These are phyloP conservation scores for Anguilla rostrata DNA, from an alignment of 2,113 vertebrate species.

Conservation along the genomic window DNA sequence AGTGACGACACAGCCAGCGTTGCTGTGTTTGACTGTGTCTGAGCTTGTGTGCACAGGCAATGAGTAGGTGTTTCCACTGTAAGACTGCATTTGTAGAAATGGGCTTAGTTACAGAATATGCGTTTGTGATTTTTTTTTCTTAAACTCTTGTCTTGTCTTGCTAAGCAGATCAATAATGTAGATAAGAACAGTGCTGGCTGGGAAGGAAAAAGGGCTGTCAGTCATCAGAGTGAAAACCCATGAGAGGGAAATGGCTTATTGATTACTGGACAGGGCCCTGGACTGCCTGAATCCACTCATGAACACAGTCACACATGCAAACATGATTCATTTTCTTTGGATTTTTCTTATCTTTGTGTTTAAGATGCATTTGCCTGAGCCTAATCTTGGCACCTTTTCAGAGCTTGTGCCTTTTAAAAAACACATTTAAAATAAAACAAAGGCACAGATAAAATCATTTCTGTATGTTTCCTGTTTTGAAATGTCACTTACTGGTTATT, in stretches of 20 bases:
- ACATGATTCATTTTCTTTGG: not conserved
- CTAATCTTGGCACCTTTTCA: no score
- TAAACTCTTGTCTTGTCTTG: not conserved
- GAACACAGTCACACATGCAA: not conserved
- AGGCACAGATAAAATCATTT: no score
- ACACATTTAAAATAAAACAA: no score
- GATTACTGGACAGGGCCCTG: not conserved
- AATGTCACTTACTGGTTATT: no score
- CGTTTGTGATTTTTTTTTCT: not conserved
- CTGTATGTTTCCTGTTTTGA: no score
- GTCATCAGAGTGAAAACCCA: not conserved
- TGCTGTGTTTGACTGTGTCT: not conserved
- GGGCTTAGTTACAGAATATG: not conserved
- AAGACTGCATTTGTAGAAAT: not conserved
- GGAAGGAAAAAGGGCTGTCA: not conserved
- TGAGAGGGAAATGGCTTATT: slow-evolving; percentile 3
- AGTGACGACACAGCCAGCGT: not conserved
- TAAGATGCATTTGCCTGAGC: not conserved
- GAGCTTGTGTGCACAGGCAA: not conserved
- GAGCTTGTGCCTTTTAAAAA: no score
- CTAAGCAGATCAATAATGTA: not conserved
- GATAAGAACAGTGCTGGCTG: not conserved
- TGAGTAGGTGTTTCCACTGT: not conserved
- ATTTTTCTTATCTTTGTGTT: not conserved
- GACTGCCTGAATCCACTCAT: not conserved